Base-by-base conservation (phyloP, 2,888 invertebrate genomes). In the Amphipoea lucens region DNA sequence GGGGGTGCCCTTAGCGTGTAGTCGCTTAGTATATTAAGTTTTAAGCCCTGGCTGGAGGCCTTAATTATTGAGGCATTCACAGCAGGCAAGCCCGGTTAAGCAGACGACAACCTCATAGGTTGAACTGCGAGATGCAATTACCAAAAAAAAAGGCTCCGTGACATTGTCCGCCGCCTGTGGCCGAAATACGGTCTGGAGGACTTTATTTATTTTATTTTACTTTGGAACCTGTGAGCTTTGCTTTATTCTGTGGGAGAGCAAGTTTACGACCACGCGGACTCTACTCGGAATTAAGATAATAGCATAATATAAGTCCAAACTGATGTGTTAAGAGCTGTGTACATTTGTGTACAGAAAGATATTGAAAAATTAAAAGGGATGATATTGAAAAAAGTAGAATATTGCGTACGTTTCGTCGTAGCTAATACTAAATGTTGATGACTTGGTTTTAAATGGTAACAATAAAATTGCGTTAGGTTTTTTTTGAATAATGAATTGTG, bases 181-280 rank as follows among this genome's bases (percentile, higher is more conserved):
- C 48, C 12, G 48, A 48, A 48, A 48, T 12, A 48, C 48, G 12
- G 12, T 12, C 48, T 48, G 48, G 48, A 48, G 12, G 4, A 48
- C 48, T 48, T 48, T 12, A 48, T 12, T 48, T 48, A 48, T 48
- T 48, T 48, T 12, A 14, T 72, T 76, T 65, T 60, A 68, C 20
- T 48, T 14, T 86, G 86, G 68, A 54, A 70, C 83, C 75, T 83
- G 75, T 86, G 45, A 67, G 72, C 45, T 67, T 73, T 67, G n/a
- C 65, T 84, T 83, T 89, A 88, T 85, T 92, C 91, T 92, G 80
- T 78, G 70, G 76, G 77, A 78, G 88, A 86, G 82, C 90, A 93
- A 93, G 94, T 94, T 94, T 94, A 94, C 90, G 94, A 91, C 86
- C 92, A 92, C 92, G 90, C 90, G 88, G 88, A 91, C 90, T 91